Percentiles rank a stretch among this genome's conserved stretches.
Conservation (phyloP, 2,888 invertebrate genomes). For the Phaonia tiefii region DNA sequence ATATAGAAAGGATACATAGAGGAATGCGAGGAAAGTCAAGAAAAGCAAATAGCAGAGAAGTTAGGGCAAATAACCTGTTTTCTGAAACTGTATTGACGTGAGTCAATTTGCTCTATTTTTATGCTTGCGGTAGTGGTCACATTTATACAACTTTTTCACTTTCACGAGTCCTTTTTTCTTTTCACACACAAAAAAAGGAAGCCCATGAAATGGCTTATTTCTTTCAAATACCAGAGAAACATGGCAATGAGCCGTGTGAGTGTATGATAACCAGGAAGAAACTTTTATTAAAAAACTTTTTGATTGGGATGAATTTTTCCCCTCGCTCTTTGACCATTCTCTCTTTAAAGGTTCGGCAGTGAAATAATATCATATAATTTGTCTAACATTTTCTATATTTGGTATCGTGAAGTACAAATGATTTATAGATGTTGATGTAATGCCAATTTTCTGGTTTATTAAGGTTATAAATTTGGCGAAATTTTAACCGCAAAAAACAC, state of each 20-base stretch:
- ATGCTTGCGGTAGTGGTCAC: conserved; percentile 28
- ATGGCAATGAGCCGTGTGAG: not conserved
- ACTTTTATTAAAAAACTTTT: conserved; percentile 31
- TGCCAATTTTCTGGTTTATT: not conserved
- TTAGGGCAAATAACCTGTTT: not conserved
- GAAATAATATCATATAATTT: not conserved
- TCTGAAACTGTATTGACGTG: not conserved
- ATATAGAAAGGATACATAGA: no score
- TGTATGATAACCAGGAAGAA: conserved; percentile 11
- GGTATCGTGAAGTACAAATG: not conserved
- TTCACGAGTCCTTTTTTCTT: not conserved
- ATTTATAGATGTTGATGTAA: conserved; percentile 14
- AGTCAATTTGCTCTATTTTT: not conserved
- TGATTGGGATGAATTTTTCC: not conserved
- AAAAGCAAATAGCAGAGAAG: not conserved
- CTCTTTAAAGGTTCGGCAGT: not conserved
- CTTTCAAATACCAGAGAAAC: not conserved
- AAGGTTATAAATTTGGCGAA: conserved; percentile 1
- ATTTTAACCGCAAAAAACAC: not conserved
- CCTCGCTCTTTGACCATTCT: not conserved
- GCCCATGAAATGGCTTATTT: not conserved
- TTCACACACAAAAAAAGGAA: not conserved
- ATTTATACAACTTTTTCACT: conserved; percentile 4
- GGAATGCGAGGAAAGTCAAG: not conserved
- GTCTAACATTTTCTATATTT: not conserved